A percentile compares a stretch with the other conserved stretches of the same genome.
These are phyloP conservation scores for Cotesia chilonis DNA, from an alignment of 1,140 invertebrate genomes.

Conservation along the genomic window DNA sequence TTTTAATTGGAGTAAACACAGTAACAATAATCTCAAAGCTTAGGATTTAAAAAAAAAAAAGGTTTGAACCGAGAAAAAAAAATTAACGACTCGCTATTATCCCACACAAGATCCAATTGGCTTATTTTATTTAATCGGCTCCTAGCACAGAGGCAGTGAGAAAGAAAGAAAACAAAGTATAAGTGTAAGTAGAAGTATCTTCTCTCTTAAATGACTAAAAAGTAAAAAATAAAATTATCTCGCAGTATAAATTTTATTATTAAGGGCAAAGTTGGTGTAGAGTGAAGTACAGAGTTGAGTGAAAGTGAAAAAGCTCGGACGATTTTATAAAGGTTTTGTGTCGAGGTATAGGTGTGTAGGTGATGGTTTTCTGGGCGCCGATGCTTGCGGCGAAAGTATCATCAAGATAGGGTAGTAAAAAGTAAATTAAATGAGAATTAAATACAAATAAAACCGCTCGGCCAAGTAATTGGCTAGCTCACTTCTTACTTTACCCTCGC, in stretches of 20 bases:
- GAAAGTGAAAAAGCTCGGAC: background rate
- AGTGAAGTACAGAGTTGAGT: too few relatives aligned
- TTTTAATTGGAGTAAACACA: too few relatives aligned
- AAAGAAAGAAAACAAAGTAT: too few relatives aligned
- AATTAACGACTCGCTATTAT: slow-evolving; percentile 2
- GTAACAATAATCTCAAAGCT: too few relatives aligned
- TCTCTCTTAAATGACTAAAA: too few relatives aligned
- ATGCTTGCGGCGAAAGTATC: slow-evolving; percentile 9
- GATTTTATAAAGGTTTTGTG: background rate
- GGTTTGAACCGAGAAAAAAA: too few relatives aligned
- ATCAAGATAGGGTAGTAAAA: slow-evolving; percentile 52
- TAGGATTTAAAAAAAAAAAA: too few relatives aligned
- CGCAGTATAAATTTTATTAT: too few relatives aligned
- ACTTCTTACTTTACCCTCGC: slow-evolving; percentile 18
- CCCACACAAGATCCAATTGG: slow-evolving; percentile 3
- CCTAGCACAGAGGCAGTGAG: background rate
- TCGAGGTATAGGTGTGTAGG: background rate
- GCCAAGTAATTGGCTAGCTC: slow-evolving; percentile 63
- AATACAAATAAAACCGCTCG: slow-evolving; percentile 65
- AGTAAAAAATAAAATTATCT: too few relatives aligned
- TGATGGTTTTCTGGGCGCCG: background rate
- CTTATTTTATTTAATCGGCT: slow-evolving; percentile 32
- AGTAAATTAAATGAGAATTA: slow-evolving; percentile 67
- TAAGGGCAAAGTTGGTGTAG: too few relatives aligned
- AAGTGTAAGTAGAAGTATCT: too few relatives aligned